phyloP scores from a whole-genome alignment of 1,140 invertebrate species.

The Cataglyphis hispanica region DNA sequence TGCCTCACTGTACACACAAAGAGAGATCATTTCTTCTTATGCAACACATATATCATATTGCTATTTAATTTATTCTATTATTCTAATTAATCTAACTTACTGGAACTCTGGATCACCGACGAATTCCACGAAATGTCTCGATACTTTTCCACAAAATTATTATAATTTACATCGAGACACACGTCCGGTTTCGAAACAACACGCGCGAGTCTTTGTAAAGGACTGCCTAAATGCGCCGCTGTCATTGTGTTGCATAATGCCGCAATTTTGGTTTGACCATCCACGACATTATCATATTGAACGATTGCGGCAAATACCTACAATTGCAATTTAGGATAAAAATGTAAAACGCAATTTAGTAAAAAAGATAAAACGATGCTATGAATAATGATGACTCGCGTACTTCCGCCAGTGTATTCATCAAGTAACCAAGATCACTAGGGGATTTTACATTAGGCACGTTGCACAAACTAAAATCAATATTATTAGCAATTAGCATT shows the following conservation, averaged over 20 bases:
- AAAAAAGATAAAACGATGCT: neutral
- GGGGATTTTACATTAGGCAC: conserved; percentile 81
- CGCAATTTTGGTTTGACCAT: conserved; percentile 86
- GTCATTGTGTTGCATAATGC: conserved; percentile 87
- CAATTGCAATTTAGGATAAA: neutral
- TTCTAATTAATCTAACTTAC: conserved; percentile 34
- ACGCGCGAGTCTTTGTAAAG: conserved; percentile 75
- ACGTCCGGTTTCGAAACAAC: neutral
- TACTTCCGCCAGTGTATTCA: conserved; percentile 87
- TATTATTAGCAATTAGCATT: conserved; percentile 7
- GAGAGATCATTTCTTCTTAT: neutral
- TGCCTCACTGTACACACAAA: conserved; percentile 86
- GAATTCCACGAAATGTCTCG: conserved; percentile 50
- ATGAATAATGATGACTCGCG: neutral
- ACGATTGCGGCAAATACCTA: conserved; percentile 85
- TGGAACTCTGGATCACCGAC: conserved; percentile 11
- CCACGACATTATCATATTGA: conserved; percentile 88
- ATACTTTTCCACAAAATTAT: conserved; percentile 52
- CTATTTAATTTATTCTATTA: conserved; percentile 23
- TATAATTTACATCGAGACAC: conserved; percentile 68
- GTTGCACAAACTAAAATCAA: conserved; percentile 85
- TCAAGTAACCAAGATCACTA: conserved; percentile 86
- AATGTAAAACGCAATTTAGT: neutral
- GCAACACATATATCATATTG: neutral
- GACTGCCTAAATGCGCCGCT: conserved; percentile 69